Percentiles rank a stretch among this genome's conserved stretches.
Conservation (phyloP, 1,140 invertebrate genomes). For the Drosophila micromelanica region DNA sequence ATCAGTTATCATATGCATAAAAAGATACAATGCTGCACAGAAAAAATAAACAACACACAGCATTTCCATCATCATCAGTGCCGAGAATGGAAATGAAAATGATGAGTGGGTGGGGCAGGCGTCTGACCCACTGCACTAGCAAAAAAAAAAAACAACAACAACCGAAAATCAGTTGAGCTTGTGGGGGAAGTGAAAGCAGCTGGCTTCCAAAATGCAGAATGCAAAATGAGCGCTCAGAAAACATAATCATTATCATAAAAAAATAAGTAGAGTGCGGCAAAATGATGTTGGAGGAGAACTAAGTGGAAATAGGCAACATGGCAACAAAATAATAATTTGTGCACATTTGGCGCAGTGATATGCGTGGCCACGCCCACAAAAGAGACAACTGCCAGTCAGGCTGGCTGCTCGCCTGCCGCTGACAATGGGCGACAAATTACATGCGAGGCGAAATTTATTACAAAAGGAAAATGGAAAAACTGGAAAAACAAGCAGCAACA, state of each 20-base stretch:
- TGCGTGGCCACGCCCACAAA: conserved; percentile 41
- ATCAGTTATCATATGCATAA: conserved; percentile 12
- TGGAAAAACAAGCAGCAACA: conserved; percentile 8
- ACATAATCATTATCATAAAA: conserved; percentile 76
- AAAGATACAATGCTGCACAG: conserved; percentile 2
- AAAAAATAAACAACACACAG: conserved; percentile 20
- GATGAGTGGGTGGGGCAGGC: not conserved
- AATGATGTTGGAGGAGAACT: conserved; percentile 16
- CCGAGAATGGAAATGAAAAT: conserved; percentile 21
- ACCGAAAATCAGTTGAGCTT: conserved; percentile 33
- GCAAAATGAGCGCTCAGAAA: conserved; percentile 49
- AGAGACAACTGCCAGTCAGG: not conserved
- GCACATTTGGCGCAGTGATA: conserved; percentile 51
- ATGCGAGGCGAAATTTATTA: conserved; percentile 71
- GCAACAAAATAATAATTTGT: conserved; percentile 44
- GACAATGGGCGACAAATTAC: conserved; percentile 79
- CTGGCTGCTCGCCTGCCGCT: conserved; percentile 36
- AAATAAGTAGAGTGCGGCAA: conserved; percentile 46
- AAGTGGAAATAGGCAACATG: conserved; percentile 23
- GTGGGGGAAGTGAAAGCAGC: conserved; percentile 29
- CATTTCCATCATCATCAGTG: conserved; percentile 25
- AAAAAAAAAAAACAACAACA: not conserved
- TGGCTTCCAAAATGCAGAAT: conserved; percentile 52
- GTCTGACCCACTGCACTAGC: conserved; percentile 12
- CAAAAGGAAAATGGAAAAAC: conserved; percentile 4